Conservation (phyloP, 2,888 invertebrate species). For the Lordiphosa fenestrarum region DNA sequence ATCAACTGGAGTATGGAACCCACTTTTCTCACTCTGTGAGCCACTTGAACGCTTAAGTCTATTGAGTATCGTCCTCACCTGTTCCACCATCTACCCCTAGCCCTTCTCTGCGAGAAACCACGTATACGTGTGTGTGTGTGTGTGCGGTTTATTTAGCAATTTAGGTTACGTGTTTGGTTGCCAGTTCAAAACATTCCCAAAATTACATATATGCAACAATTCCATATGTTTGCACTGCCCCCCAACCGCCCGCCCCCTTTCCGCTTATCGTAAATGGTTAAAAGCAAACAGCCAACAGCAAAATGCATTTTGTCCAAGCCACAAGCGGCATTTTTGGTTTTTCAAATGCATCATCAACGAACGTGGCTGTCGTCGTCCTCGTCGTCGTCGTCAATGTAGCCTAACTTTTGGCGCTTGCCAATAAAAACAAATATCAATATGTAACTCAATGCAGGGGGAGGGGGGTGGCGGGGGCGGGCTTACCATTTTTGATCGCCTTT, state of each 20-base stretch:
- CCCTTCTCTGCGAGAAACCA: slow-evolving; percentile 11
- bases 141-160: slow-evolving; percentile 70
- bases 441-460: slow-evolving; percentile 17
- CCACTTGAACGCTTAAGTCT: slow-evolving; percentile 55
- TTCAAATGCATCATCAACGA: slow-evolving; percentile 51
- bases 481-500: slow-evolving; percentile 47
- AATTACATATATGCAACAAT: slow-evolving; percentile 45
- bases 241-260: slow-evolving; percentile 16
- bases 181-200: slow-evolving; percentile 51
- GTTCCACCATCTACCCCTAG: neutral
- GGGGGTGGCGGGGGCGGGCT: neutral
- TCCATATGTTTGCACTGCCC: slow-evolving; percentile 42
- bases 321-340: slow-evolving; percentile 37
- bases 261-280: slow-evolving; percentile 62
- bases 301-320: slow-evolving; percentile 65
- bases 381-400: slow-evolving; percentile 21
- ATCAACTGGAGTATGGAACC: neutral
- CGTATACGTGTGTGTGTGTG: slow-evolving; percentile 37
- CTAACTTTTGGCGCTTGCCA: slow-evolving; percentile 32
- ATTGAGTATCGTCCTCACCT: slow-evolving; percentile 42
- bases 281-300: slow-evolving; percentile 62
- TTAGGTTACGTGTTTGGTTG: slow-evolving; percentile 67
- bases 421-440: slow-evolving; percentile 40
- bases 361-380: slow-evolving; percentile 18
- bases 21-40: slow-evolving; percentile 24